Evolutionary conservation across 1,140 invertebrate genomes (phyloP), one percentile per base, ranked within the genome.

Genomic region (Achatina immaculata): DNA sequence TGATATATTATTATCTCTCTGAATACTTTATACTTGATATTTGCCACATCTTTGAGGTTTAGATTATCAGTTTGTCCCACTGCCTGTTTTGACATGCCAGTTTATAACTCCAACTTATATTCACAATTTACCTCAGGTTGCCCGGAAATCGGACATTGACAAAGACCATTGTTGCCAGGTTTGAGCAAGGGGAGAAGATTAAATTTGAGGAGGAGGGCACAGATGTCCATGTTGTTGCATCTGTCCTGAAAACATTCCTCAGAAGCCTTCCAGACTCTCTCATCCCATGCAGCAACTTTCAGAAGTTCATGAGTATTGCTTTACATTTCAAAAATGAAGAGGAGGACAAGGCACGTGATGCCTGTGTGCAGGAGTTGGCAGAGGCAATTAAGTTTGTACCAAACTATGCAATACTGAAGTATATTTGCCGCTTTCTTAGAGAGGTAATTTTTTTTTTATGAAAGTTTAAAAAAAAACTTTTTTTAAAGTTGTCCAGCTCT

Each of bases 191-290:
- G 21, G 84, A 89, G 68, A 83, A 72, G 28, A 85, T 88, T 16
- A 71, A 82, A 6, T 82, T 90, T 75, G 85, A 87, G 73, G 77
- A 80, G 58, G 81, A 84, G 40, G 78, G 84, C 1, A 80, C 83
- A n/a, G 90, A 91, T 86, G 86, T 91, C 19, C 89, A 91, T 77
- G 87, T 88, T 19, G 88, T 89, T 14, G 89, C 89, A 0, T 91
- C 90, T 16, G 73, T 91, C 42, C 78, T 91, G 42, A 91, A 91
- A 83, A 78, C 87, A 48, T 91, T 89, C 82, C 81, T 91, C 9
- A 80, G 90, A n/a, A 88, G 91, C 58, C 85, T 91, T 11, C 90
- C 90, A 66, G 88, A 90, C 36, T 88, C 90, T 43, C 83, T 91
- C 28, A 88, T 91, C 71, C 90, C 90, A 11, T 85, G 83, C 71